Evolutionary conservation across 2,888 invertebrate genomes (phyloP), one percentile per base, ranked within the genome.

Genomic region (Synanthedon formicaeformis): DNA sequence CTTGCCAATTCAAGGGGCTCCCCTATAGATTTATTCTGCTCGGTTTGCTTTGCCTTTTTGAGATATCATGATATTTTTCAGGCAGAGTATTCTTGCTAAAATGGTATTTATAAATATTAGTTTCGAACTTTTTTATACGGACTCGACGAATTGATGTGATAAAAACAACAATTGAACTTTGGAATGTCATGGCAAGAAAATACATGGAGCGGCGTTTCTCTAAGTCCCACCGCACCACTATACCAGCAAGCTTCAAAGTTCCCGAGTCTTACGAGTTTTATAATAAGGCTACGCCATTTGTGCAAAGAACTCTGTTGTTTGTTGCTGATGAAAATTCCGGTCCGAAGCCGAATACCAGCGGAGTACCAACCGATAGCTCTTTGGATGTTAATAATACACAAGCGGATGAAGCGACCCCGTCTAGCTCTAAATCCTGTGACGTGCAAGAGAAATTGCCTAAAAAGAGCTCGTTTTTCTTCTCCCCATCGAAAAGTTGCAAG

Each of bases 201-300:
- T 88, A 87, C 77, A 87, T 88, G 85, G 88, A 88, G 80, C 84
- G 84, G 60, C 75, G 80, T 58, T 83, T 87, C 58, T 79, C 86
- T 4, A 87, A 85, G 61, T 74, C 87, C 5, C 80, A 83, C 50
- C 81, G 81, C 52, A 86, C 84, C 2, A 87, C 88, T 3, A 87
- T 87, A 66, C 87, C 88, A 34, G 67, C 82, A 50, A 83, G 78
- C 61, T 86, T 87, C 59, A 88, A 86, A 74, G 72, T 85, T 5
- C 85, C 87, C 2, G 88, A 88, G 59, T 77, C 81, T 1, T 76
- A 74, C 61, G 88, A 88, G 62, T 88, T 88, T 57, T 88, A 88
- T 59, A 85, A 83, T 59, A 88, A 88, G 66, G 88, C 88, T 0
- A 88, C 88, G 40, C 88, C 88, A 23, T 88, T 88, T 55, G 88